Evolutionary conservation across 2,797 vertebrate genomes (phyloP).

Genomic region (Serranus cabrilla): DNA sequence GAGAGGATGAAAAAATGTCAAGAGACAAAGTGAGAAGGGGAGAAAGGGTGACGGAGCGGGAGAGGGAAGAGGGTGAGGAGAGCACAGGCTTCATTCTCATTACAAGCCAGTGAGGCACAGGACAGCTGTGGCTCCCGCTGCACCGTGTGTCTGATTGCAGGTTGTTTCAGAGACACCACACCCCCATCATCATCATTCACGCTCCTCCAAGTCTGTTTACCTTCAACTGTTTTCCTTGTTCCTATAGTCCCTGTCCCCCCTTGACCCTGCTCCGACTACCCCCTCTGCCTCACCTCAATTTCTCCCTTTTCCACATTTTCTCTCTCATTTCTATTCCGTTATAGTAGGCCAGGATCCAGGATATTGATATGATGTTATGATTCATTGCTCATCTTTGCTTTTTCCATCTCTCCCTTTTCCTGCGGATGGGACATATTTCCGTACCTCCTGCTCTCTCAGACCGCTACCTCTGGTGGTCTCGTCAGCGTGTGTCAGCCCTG

Average conservation of each 20-base stretch:
- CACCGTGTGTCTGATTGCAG: conserved; percentile 58
- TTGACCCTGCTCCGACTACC: conserved; percentile 23
- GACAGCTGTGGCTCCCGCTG: conserved; percentile 58
- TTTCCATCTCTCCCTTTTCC: conserved; percentile 47
- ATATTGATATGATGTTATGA: conserved; percentile 57
- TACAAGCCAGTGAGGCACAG: conserved; percentile 32
- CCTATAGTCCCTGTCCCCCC: conserved; percentile 9
- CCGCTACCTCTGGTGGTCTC: conserved; percentile 75
- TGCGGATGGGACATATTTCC: conserved; percentile 57
- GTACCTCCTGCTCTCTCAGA: conserved; percentile 51
- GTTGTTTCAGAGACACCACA: conserved; percentile 38
- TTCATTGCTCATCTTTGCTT: conserved; percentile 55
- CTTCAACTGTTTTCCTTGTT: conserved; percentile 33
- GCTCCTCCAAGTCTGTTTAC: conserved; percentile 42
- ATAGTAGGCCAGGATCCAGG: conserved; percentile 41
- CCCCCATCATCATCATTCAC: conserved; percentile 35
- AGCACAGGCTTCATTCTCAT: conserved; percentile 48
- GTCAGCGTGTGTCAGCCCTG: conserved; percentile 60
- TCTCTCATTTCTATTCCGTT: conserved; percentile 28
- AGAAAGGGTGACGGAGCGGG: neutral
- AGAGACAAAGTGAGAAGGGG: conserved; percentile 8
- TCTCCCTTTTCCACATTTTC: conserved; percentile 12
- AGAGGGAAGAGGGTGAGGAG: conserved; percentile 19
- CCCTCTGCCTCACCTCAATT: neutral
- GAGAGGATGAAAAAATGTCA: conserved; percentile 17